A percentile compares a stretch with the other conserved stretches of the same genome.
These are phyloP conservation scores for Cheilosia variabilis DNA, from an alignment of 2,888 invertebrate species.

Conservation along the genomic window DNA sequence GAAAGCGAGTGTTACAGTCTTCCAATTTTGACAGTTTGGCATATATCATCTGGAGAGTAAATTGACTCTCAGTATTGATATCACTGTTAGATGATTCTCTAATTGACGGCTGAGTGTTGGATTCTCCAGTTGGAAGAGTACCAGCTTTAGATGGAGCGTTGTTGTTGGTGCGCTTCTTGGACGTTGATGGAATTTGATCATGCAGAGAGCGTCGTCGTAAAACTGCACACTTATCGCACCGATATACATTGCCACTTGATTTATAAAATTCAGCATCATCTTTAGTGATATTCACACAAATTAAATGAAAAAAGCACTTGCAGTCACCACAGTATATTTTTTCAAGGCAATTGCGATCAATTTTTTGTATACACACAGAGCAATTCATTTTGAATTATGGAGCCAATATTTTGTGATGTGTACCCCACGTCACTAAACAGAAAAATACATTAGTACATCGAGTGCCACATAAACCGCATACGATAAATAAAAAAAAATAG, in stretches of 20 bases:
- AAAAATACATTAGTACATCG: too few relatives aligned
- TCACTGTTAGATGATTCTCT: too few relatives aligned
- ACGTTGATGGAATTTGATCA: neutral
- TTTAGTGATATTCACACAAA: neutral
- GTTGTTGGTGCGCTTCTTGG: too few relatives aligned
- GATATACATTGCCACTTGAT: too few relatives aligned
- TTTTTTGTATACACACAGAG: constrained; percentile 17
- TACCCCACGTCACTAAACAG: too few relatives aligned
- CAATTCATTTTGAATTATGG: neutral
- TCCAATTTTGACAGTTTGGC: constrained; percentile 5
- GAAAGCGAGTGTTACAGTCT: constrained; percentile 7
- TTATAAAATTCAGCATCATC: too few relatives aligned
- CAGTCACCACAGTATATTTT: constrained; percentile 21
- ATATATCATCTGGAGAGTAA: constrained; percentile 1
- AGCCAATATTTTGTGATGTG: constrained; percentile 13
- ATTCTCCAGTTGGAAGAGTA: too few relatives aligned
- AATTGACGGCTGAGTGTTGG: too few relatives aligned
- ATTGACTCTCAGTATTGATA: neutral
- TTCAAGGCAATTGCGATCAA: constrained; percentile 4
- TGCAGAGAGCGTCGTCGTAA: neutral
- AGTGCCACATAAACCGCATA: too few relatives aligned
- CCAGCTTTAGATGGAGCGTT: too few relatives aligned
- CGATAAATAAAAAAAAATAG: too few relatives aligned
- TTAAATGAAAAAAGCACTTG: constrained; percentile 19
- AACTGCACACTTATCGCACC: neutral